Evolutionary conservation across 2,797 vertebrate genomes (phyloP).

Genomic region (Poeciliopsis turneri): DNA sequence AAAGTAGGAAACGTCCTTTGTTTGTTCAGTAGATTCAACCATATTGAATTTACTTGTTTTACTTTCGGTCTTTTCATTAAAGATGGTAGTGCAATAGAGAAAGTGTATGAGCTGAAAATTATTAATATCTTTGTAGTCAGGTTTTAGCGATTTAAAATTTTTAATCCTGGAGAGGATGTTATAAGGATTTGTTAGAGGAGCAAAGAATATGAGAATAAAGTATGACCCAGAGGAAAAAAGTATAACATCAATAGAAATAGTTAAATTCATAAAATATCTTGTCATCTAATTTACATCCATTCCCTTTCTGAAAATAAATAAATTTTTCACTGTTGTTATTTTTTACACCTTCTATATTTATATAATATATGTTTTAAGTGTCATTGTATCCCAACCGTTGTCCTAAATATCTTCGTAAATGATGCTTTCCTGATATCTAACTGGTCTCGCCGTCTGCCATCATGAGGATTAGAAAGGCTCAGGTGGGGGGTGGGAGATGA

Average conservation of each 20-base stretch:
- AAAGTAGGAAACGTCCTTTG: neutral
- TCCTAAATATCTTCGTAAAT: constrained; percentile 55
- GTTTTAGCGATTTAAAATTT: constrained; percentile 13
- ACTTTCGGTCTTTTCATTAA: neutral
- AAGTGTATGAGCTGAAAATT: constrained; percentile 5
- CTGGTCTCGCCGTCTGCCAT: constrained; percentile 62
- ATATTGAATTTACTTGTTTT: neutral
- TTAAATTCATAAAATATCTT: neutral
- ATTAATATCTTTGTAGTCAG: neutral
- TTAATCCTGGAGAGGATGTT: constrained; percentile 11
- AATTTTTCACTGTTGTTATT: neutral
- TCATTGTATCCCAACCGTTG: constrained; percentile 12
- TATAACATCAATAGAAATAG: neutral
- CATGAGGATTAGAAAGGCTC: constrained; percentile 62
- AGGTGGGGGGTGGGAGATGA: constrained; percentile 51
- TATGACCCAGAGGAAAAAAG: constrained; percentile 38
- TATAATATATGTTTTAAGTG: constrained; percentile 12
- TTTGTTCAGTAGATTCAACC: neutral
- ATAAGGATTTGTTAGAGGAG: constrained; percentile 40
- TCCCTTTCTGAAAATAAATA: neutral
- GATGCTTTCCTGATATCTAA: constrained; percentile 51
- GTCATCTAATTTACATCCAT: too few relatives aligned
- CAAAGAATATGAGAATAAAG: constrained; percentile 48
- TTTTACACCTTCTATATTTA: neutral
- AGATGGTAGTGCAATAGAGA: neutral